Conservation (phyloP, 2,113 vertebrate genomes). For the Tauraco erythrolophus region DNA sequence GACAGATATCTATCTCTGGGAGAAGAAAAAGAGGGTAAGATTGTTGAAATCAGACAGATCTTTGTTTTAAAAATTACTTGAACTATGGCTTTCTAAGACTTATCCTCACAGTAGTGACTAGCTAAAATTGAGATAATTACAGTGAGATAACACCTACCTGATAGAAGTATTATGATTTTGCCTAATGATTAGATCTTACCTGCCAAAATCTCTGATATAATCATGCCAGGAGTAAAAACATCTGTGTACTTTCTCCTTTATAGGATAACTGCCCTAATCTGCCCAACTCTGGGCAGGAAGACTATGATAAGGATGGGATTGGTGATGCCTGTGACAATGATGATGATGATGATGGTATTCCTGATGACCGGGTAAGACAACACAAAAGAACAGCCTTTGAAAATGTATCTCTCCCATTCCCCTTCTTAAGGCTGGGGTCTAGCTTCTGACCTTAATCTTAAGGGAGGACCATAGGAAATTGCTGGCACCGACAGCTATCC, state of each 20-base stretch:
- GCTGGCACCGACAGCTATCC: background rate
- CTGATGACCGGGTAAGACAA: conserved; percentile 90
- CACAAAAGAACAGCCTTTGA: background rate
- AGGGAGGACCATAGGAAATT: background rate
- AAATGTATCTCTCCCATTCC: background rate
- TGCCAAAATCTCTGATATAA: background rate
- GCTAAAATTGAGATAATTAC: background rate
- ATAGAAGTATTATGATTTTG: background rate
- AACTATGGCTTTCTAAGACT: background rate
- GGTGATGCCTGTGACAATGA: conserved; percentile 96
- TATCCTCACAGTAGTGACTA: background rate
- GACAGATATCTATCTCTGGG: background rate
- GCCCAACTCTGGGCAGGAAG: conserved; percentile 98
- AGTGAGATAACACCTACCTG: background rate
- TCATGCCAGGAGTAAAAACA: background rate
- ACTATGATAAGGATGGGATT: conserved; percentile 95
- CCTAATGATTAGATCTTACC: background rate
- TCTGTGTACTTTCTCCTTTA: conserved; percentile 1
- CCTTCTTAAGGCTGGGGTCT: background rate
- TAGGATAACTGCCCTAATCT: conserved; percentile 97
- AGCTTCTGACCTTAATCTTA: background rate
- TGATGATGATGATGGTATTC: conserved; percentile 94
- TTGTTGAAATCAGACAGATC: background rate
- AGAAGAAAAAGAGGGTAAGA: background rate
- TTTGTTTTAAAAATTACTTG: background rate